Base-by-base conservation (phyloP, 2,888 invertebrate species). In the Mongoloraphidia duomilia region DNA sequence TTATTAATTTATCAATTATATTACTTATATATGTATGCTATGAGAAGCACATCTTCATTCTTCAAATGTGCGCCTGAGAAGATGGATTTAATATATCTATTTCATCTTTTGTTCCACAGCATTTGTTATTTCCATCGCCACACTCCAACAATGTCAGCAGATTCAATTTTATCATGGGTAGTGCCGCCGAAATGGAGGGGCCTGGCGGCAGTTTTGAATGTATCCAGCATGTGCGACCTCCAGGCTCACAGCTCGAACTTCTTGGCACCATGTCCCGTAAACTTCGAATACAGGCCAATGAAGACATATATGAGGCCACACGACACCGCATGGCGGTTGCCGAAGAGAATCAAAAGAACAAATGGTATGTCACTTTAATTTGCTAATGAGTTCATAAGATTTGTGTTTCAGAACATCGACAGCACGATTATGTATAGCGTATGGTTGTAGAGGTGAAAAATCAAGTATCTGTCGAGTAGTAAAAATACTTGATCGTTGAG, bases 241-340 rank as follows among this genome's bases (percentile, higher is more conserved):
- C 63, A 44, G 56, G 65, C 49, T 63, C 64, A 50, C 78, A 80
- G 55, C 72, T 91, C 68, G 84, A 86, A 70, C 81, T 83, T 60
- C 79, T 92, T 71, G 95, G 94, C 58, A 77, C 86, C 57, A 75
- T 95, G 70, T 82, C 84, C 60, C 79, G 84, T 66, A 87, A 88
- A 67, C 86, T 95, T 80, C 83, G 90, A 56, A 85, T 95, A 59
- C 88, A 87, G 66, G 95, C 95, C 61, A 94, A 91, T 63, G 94
- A 94, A 64, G 94, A 95, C 75, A 88, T 92, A 52, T 95, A 94
- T 72, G 90, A 90, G 71, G 82, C 85, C 60, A 95, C 95, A 58
- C 80, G 84, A 70, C 83, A 87, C 67, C 83, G 89, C 62, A 91
- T 95, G 88, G 89, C 88, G 62, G 82, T 82, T 63, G 89, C 86